A percentile compares a stretch with the other conserved stretches of the same genome.
Conservation (phyloP, 1,140 invertebrate species). For the Wasmannia auropunctata region DNA sequence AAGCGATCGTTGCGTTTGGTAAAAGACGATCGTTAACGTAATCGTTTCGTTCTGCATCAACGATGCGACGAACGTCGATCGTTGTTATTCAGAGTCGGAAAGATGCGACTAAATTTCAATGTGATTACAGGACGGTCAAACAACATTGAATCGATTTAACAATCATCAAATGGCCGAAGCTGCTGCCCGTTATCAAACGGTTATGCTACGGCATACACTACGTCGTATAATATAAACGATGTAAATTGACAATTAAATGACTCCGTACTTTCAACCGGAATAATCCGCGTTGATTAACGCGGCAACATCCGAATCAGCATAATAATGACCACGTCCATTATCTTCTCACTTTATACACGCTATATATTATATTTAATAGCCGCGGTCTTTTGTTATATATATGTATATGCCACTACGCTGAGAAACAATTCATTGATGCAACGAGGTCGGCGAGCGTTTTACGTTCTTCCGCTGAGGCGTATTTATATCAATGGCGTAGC, state of each 20-base stretch:
- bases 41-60: slow-evolving; percentile 55
- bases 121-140: neutral
- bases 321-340: slow-evolving; percentile 4
- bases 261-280: neutral
- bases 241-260: slow-evolving; percentile 33
- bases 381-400: slow-evolving; percentile 1
- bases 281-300: slow-evolving; percentile 7
- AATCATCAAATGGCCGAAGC: neutral
- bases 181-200: neutral
- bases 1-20: neutral
- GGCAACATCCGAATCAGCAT: neutral
- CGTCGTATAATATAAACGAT: neutral
- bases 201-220: neutral
- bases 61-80: neutral
- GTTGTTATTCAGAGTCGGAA: too few relatives aligned
- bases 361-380: slow-evolving; percentile 23
- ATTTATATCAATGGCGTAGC: slow-evolving; percentile 43
- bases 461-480: slow-evolving; percentile 51
- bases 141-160: neutral
- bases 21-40: slow-evolving; percentile 46
- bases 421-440: slow-evolving; percentile 35
- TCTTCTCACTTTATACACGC: neutral
- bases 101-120: neutral
- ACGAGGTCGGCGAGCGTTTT: slow-evolving; percentile 33
- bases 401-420: neutral